Evolutionary conservation across 92 coral and sea anemone genomes (phyloP).

Genomic region (Scolanthus callimorphus): DNA sequence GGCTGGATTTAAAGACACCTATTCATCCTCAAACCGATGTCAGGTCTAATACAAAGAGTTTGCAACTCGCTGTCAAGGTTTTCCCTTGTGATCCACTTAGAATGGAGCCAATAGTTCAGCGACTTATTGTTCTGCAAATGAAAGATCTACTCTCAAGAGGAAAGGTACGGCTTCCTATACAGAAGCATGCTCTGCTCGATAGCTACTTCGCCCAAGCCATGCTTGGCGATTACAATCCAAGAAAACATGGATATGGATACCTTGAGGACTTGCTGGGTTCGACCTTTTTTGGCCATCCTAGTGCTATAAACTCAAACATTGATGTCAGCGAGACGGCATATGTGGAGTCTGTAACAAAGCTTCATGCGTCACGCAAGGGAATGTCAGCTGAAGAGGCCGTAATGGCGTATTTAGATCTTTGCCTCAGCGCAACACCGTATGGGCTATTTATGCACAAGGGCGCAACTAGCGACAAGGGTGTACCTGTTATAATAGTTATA

Average conservation of each 20-base stretch:
- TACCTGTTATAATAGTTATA: conserved; percentile 50
- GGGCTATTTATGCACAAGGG: conserved; percentile 65
- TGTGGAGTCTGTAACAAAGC: conserved; percentile 65
- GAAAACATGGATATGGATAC: conserved; percentile 72
- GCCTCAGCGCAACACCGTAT: conserved; percentile 47
- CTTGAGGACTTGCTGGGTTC: conserved; percentile 79
- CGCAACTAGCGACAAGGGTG: conserved; percentile 60
- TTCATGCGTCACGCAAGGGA: conserved; percentile 83
- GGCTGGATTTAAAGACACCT: conserved; percentile 67
- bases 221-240: conserved; percentile 68
- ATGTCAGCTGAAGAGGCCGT: conserved; percentile 70
- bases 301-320: conserved; percentile 76
- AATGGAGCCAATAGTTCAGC: conserved; percentile 33
- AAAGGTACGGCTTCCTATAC: conserved; percentile 46
- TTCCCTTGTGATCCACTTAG: conserved; percentile 72
- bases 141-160: conserved; percentile 79
- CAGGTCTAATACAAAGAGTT: conserved; percentile 43
- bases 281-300: conserved; percentile 70
- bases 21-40: conserved; percentile 22
- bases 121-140: conserved; percentile 51
- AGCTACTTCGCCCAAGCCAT: conserved; percentile 87
- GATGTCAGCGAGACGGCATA: conserved; percentile 63
- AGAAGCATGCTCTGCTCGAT: conserved; percentile 78
- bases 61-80: conserved; percentile 80
- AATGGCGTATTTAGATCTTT: conserved; percentile 62